Base-by-base conservation (phyloP, 2,797 vertebrate genomes). In the Psittacula echo region DNA sequence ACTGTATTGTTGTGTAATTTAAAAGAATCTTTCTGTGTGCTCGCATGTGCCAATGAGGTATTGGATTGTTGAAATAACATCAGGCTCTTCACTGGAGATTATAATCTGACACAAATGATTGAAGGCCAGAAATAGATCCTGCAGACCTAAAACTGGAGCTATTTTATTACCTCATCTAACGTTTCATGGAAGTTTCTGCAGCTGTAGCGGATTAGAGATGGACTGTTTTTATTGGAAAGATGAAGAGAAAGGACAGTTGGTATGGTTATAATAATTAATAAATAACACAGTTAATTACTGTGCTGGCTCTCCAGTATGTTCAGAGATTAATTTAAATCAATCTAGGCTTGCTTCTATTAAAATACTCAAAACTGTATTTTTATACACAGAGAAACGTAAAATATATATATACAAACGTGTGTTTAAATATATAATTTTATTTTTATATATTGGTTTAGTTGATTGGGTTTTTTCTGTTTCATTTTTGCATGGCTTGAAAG, bases 211-310 rank as follows among this genome's bases (percentile, higher is more conserved):
- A 93, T 96, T 95, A 96, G 90, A 78, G 66, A 66, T 85, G 44
- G 75, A 70, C 85, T 96, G 68, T 77, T 96, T 97, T 96, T 95
- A 81, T 85, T 95, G 84, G 86, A 87, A 41, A 90, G 39, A 89
- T 72, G 42, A 93, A 74, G 62, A 95, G 78, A 92, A 94, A 65
- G 78, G 95, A 94, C 90, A 90, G 81, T 95, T 95, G 89, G 80
- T 93, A 82, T 88, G 80, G 91, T 86, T 96, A 85, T 93, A 87
- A 70, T 94, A 94, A 93, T 95, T 94, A 96, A 93, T 96, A 94
- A 96, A 95, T 94, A 96, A 87, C 90, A 77, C 44, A 78, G 86
- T 87, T 96, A 95, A 96, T 97, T 96, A 95, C 72, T 81, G 66
- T 93, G 60, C 62, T 93, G 86, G 42, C 67, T 95, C 30, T 93